These are phyloP conservation scores for Callyntrura sp. DNA, from an alignment of 2,888 invertebrate species.

Conservation along the genomic window DNA sequence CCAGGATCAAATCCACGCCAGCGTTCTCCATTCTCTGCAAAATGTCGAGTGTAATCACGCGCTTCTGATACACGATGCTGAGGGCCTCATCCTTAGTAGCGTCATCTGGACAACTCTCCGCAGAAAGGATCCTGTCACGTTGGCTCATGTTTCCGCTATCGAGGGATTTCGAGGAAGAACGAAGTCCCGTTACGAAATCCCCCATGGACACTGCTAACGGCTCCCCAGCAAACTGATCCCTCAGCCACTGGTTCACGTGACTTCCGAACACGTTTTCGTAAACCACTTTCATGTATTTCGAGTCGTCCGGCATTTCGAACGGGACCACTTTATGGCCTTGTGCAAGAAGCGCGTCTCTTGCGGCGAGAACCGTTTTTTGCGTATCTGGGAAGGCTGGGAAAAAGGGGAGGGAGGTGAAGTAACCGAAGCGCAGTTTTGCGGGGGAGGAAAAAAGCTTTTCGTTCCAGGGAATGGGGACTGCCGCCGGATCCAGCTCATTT, in stretches of 20 bases:
- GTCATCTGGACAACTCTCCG: background rate
- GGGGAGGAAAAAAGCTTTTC: conserved; percentile 62
- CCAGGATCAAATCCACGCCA: conserved; percentile 84
- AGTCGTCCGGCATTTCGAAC: conserved; percentile 59
- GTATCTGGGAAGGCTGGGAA: conserved; percentile 71
- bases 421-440: conserved; percentile 55
- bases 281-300: too few relatives aligned
- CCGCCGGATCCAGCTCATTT: conserved; percentile 83
- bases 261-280: background rate
- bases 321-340: conserved; percentile 45
- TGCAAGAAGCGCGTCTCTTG: conserved; percentile 40
- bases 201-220: background rate
- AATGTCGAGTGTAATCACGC: conserved; percentile 28
- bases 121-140: background rate
- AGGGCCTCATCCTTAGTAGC: background rate
- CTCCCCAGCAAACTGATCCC: conserved; percentile 20
- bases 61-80: background rate
- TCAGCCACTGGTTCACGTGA: background rate
- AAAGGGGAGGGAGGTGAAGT: conserved; percentile 56
- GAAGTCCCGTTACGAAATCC: background rate
- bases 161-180: too few relatives aligned
- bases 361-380: conserved; percentile 51
- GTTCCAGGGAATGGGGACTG: conserved; percentile 84
- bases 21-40: conserved; percentile 68
- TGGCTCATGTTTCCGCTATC: background rate